Evolutionary conservation across 2,113 vertebrate genomes (phyloP).

Genomic region (Hippoglossus stenolepis): DNA sequence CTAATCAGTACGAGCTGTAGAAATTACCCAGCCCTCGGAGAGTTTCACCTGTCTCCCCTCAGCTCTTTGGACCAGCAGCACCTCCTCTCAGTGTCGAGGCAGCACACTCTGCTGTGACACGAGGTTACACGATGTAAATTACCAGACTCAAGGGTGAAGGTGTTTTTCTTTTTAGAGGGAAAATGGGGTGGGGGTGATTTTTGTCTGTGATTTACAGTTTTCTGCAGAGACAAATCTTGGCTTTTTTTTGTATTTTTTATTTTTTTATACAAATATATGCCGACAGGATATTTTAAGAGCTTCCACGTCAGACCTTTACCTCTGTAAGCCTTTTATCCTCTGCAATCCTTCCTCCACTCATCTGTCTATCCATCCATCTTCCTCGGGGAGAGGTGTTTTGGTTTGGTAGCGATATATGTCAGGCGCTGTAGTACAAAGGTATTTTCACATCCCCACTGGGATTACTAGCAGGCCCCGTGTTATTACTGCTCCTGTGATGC

Average conservation of each 20-base stretch:
- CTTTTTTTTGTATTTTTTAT: constrained; percentile 18
- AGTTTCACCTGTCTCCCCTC: constrained; percentile 75
- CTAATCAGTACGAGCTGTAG: constrained; percentile 67
- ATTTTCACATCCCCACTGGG: constrained; percentile 73
- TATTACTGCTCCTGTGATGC: constrained; percentile 71
- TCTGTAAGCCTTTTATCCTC: constrained; percentile 73
- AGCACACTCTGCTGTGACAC: constrained; percentile 69
- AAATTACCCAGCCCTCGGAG: constrained; percentile 71
- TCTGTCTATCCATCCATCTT: constrained; percentile 71
- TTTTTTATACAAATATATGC: constrained; percentile 64
- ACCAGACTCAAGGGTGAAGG: constrained; percentile 73
- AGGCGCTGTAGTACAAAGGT: constrained; percentile 67
- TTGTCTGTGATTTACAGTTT: constrained; percentile 75
- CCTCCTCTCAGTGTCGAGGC: constrained; percentile 42
- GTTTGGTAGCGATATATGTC: constrained; percentile 74
- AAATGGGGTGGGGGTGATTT: constrained; percentile 42
- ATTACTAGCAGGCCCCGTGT: constrained; percentile 63
- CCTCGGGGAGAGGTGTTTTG: constrained; percentile 71
- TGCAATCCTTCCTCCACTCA: constrained; percentile 65
- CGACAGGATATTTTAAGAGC: constrained; percentile 71
- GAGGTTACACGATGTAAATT: constrained; percentile 76
- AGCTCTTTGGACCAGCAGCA: constrained; percentile 58
- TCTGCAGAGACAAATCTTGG: constrained; percentile 60
- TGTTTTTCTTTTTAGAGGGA: constrained; percentile 57
- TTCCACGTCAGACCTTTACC: constrained; percentile 72